Evolutionary conservation across 2,797 vertebrate genomes (phyloP), one percentile per base, ranked within the genome.

Genomic region (Corythornis leucogaster): DNA sequence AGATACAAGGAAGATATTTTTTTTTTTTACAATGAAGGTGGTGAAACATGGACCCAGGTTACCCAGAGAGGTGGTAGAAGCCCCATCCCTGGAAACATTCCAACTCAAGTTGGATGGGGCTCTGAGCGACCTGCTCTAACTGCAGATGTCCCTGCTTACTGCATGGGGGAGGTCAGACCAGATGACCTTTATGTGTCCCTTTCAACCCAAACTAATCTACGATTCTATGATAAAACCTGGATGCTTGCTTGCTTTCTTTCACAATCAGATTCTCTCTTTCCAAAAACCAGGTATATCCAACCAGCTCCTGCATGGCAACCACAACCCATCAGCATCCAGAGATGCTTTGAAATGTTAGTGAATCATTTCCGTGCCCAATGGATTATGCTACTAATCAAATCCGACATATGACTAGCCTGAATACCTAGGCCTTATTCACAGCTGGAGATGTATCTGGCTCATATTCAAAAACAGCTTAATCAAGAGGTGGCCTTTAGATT

Each of bases 341-440:
- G 48, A 79, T n/a, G 43, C 66, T 87, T 74, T 81, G 80, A 92
- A 91, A 91, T 33, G 68, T 62, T 93, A 40, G 26, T 67, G 91
- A 70, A 61, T 87, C 80, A 53, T 67, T 89, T 88, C 80, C 78
- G 28, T 63, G 71, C 46, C 92, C 69, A 91, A 40, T 40, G 80
- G 79, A 83, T 93, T 94, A 42, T 63, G 45, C 76, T 67, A 1
- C 58, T 42, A n/a, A 93, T 92, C 86, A 86, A 92, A 96, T 66
- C 59, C 3, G n/a, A 70, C 64, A 61, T 38, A 75, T 30, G 77
- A 85, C 86, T 61, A 77, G 70, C 46, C 67, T 45, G 70, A 84
- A 63, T 61, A 67, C 30, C 74, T 64, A 20, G 8, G 5, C 80
- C 57, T 74, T 76, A 22, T 35, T 80, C 69, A 5, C 85, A 82